A percentile compares a stretch with the other conserved stretches of the same genome.
These are phyloP conservation scores for Thermophis baileyi DNA, from an alignment of 2,113 vertebrate genomes.

Conservation along the genomic window DNA sequence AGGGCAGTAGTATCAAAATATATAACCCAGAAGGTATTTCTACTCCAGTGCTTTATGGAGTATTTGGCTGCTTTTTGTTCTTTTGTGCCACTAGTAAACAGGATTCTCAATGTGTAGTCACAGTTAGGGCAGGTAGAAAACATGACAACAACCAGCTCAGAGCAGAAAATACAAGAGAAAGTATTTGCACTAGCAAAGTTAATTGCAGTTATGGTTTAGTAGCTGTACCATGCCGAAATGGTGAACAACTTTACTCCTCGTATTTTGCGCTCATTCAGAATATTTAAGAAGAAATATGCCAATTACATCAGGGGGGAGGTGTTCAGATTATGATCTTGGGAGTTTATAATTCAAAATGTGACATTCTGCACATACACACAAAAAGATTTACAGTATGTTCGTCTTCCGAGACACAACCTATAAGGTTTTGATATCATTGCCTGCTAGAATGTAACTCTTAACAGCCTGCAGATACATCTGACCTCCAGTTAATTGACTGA, in stretches of 20 bases:
- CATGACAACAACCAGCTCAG: neutral
- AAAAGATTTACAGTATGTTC: neutral
- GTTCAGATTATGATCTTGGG: neutral
- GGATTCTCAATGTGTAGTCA: neutral
- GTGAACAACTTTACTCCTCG: neutral
- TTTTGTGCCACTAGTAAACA: neutral
- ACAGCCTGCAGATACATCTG: conserved; percentile 16
- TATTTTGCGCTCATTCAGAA: neutral
- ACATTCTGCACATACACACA: neutral
- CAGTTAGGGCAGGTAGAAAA: neutral
- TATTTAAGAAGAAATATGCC: neutral
- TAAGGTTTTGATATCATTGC: conserved; percentile 1
- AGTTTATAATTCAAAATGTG: conserved; percentile 26
- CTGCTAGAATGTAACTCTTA: neutral
- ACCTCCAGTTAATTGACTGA: conserved; percentile 40
- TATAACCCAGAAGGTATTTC: neutral
- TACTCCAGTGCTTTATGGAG: neutral
- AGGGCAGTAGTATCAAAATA: neutral
- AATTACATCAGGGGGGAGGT: neutral
- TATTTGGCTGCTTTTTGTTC: neutral
- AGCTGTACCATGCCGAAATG: neutral
- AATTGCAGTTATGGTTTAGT: neutral
- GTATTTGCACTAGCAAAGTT: neutral
- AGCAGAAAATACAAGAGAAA: neutral
- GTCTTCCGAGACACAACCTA: conserved; percentile 9